phyloP scores from a whole-genome alignment of 2,888 invertebrate genomes.

The Trachelus iudaicus region DNA sequence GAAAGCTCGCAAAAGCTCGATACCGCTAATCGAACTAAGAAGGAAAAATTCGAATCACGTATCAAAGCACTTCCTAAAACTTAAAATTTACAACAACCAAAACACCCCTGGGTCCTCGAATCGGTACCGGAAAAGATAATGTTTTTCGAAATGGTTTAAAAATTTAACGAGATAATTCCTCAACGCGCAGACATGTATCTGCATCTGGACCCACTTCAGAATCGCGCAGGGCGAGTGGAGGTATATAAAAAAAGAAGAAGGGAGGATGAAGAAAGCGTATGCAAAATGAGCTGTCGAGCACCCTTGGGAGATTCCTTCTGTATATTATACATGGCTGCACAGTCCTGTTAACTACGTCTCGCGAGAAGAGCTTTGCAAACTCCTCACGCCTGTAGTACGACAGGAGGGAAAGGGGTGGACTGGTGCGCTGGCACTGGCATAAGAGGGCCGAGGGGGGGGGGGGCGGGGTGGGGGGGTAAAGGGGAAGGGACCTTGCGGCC shows the following conservation, averaged over 20 bases:
- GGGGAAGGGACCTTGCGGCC: conserved; percentile 35
- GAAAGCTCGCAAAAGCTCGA: background rate
- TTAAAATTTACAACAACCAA: background rate
- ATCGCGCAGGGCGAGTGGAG: too few species aligned
- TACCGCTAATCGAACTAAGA: background rate
- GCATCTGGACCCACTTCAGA: background rate
- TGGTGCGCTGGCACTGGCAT: conserved; percentile 13
- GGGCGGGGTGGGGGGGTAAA: too few species aligned
- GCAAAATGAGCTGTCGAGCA: conserved; percentile 59
- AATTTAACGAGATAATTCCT: background rate
- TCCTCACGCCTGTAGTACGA: conserved; percentile 51
- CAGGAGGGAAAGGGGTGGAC: conserved; percentile 21
- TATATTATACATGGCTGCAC: conserved; percentile 52
- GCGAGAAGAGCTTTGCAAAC: conserved; percentile 58
- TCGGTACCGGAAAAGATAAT: background rate
- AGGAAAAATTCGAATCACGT: background rate
- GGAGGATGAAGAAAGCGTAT: conserved; percentile 43
- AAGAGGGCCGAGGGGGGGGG: conserved; percentile 24
- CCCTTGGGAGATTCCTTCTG: conserved; percentile 53
- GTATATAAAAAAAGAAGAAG: background rate
- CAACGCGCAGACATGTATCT: background rate
- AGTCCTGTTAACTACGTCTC: conserved; percentile 54
- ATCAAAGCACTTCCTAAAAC: background rate
- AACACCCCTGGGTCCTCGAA: background rate
- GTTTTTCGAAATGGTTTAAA: background rate